phyloP scores from a whole-genome alignment of 2,888 invertebrate genomes.

The Podabrus alpinus region DNA sequence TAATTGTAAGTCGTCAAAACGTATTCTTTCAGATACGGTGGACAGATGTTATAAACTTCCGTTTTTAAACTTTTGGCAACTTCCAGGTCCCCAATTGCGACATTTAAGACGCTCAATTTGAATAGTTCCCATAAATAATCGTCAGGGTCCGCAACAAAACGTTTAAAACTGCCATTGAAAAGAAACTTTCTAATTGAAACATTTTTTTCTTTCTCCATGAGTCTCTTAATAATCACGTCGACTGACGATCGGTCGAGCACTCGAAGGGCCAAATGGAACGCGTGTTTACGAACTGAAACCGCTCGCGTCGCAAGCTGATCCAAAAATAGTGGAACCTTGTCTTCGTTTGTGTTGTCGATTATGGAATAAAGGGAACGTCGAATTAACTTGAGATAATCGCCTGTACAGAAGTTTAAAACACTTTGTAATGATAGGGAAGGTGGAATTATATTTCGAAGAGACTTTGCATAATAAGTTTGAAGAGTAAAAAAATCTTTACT shows the following conservation, averaged over 20 bases:
- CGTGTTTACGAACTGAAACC: conserved; percentile 17
- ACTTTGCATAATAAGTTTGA: neutral
- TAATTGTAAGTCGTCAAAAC: neutral
- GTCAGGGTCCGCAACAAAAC: conserved; percentile 11
- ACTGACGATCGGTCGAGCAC: neutral
- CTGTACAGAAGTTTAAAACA: conserved; percentile 9
- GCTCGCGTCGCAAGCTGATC: neutral
- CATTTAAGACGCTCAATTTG: neutral
- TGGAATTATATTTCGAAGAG: conserved; percentile 9
- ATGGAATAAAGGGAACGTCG: conserved; percentile 16
- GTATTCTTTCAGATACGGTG: neutral
- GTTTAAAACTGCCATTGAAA: conserved; percentile 2
- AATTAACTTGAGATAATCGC: conserved; percentile 12
- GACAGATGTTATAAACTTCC: neutral
- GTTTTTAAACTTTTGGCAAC: neutral
- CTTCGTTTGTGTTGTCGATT: conserved; percentile 8
- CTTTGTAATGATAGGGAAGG: conserved; percentile 4
- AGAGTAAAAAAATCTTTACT: neutral
- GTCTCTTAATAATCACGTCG: neutral
- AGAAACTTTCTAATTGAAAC: conserved; percentile 4
- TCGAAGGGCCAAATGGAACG: conserved; percentile 3
- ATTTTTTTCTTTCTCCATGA: conserved; percentile 1
- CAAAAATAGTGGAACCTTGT: conserved; percentile 5
- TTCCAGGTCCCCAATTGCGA: conserved; percentile 2
- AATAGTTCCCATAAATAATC: conserved; percentile 8